Evolutionary conservation across 2,113 vertebrate species (phyloP), one percentile per base, ranked within the genome.

Genomic region (Dicentrarchus labrax): DNA sequence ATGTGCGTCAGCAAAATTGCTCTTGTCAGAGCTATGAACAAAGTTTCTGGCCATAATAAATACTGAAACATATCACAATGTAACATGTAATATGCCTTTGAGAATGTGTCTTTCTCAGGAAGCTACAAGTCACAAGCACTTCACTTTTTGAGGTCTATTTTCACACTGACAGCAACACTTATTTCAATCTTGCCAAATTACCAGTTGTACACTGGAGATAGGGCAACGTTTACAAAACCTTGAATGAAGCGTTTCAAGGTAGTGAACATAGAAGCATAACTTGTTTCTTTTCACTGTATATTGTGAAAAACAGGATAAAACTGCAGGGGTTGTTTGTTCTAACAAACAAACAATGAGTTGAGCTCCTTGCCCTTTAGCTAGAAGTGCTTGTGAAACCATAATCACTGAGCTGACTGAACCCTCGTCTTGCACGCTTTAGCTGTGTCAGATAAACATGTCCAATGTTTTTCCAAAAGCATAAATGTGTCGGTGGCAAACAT

Each of bases 381-480:
- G 39, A 57, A 4, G 30, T 24, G 41, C 68, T 77, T 76, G 57
- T 60, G 80, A 73, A 79, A 57, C 13, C 73, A 45, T 80, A 69
- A 82, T 74, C 78, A 71, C 75, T 65, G 72, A 78, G 57, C 67
- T 5, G 36, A 65, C 76, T 76, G 47, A 80, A 39, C 67, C 60
- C 67, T 65, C 15, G 22, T 54, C 72, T 45, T 16, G 72, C 48
- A 72, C 0, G 22, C 76, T 70, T 75, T 45, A 21, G 50, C 73
- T 50, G 71, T 78, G 83, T 72, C 53, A 74, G 41, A 89, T 82
- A 82, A 86, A 90, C 78, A 90, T 12, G 53, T n/a, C 43, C 24
- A 56, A 17, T 74, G 30, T 91, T 89, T 87, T 77, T 6, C 76
- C 66, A 80, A 86, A 83, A 89, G 80, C 88, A 83, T 41, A 11